These are phyloP conservation scores for Mastomys coucha DNA, from an alignment of 2,113 vertebrate genomes.

Conservation along the genomic window DNA sequence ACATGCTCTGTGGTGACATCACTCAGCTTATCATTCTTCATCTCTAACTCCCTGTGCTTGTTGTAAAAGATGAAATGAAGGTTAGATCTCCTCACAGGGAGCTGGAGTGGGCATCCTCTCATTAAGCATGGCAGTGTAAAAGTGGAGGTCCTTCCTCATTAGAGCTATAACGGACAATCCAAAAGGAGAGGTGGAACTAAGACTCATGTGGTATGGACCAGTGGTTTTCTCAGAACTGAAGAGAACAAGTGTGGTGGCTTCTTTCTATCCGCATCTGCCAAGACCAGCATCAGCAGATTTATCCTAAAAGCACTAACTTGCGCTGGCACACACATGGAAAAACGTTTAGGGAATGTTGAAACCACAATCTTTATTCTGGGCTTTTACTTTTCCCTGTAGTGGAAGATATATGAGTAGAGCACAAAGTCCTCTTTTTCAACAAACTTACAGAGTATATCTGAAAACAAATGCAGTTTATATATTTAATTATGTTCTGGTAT, in stretches of 20 bases:
- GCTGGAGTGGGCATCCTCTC: neutral
- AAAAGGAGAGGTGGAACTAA: neutral
- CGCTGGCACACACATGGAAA: neutral
- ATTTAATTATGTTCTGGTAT: neutral
- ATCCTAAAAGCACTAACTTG: neutral
- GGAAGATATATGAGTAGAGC: neutral
- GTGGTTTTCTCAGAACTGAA: fast-evolving
- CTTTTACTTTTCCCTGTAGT: neutral
- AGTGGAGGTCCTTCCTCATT: neutral
- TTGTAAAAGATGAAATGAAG: neutral
- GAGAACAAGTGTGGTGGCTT: fast-evolving
- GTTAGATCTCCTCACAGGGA: no score
- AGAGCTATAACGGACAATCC: neutral
- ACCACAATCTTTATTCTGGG: neutral
- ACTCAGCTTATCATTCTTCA: neutral
- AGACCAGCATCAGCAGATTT: neutral
- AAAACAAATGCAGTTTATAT: neutral
- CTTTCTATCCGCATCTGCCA: no score
- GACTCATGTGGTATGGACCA: neutral
- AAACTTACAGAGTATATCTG: neutral
- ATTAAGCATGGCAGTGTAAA: neutral
- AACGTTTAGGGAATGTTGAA: neutral
- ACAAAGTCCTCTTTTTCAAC: neutral
- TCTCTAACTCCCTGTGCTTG: no score
- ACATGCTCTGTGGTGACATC: fast-evolving